Evolutionary conservation across 2,113 vertebrate genomes (phyloP).

Genomic region (Pseudopodoces humilis): DNA sequence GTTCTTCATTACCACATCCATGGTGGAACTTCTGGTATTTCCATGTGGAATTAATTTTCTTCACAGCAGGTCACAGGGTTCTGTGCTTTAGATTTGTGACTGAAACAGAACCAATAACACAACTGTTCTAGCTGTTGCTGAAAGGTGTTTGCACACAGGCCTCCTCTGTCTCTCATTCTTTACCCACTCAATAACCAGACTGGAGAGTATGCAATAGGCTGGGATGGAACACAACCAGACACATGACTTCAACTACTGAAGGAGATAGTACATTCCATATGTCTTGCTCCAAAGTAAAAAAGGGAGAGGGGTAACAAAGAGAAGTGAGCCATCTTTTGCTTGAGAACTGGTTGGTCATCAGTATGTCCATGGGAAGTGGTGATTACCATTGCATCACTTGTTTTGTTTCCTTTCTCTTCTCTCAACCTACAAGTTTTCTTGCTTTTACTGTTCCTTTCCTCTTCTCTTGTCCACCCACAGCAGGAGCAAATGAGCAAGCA

Average conservation of each 20-base stretch:
- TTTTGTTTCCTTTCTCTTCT: not conserved
- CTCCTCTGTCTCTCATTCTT: not conserved
- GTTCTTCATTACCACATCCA: not conserved
- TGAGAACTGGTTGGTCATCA: not conserved
- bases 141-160: not conserved
- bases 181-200: not conserved
- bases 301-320: not conserved
- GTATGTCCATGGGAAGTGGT: not conserved
- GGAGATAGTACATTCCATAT: accelerated
- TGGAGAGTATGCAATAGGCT: not conserved
- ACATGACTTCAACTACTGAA: not conserved
- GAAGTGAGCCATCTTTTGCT: not conserved
- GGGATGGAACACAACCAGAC: not conserved
- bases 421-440: not conserved
- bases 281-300: not conserved
- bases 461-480: not conserved
- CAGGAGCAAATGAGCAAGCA: not conserved
- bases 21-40: not conserved
- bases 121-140: not conserved
- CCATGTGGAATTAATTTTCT: not conserved
- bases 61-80: not conserved
- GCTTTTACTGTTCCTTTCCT: not conserved
- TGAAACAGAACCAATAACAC: not conserved
- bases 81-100: not conserved
- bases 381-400: not conserved